Conservation (phyloP, 2,797 vertebrate species). For the Heterohyrax brucei region DNA sequence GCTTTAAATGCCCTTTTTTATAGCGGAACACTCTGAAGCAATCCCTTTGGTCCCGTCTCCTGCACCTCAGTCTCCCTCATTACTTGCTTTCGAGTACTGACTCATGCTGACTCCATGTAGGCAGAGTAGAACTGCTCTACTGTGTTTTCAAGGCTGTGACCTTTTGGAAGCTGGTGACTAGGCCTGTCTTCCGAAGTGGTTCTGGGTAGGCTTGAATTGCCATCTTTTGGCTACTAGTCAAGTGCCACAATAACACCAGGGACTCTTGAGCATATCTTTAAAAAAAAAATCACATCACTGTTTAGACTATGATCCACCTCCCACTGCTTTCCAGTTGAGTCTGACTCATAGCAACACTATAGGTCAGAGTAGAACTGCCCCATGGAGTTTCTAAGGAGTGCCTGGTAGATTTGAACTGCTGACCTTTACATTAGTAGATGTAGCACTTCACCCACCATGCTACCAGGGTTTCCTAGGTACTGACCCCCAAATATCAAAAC, state of each 20-base stretch:
- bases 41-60: neutral
- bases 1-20: neutral
- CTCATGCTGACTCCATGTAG: neutral
- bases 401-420: too few relatives aligned
- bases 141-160: neutral
- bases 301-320: neutral
- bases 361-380: too few relatives aligned
- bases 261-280: neutral
- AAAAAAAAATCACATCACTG: neutral
- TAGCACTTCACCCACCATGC: too few relatives aligned
- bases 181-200: neutral
- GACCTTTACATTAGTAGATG: too few relatives aligned
- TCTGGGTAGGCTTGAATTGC: neutral
- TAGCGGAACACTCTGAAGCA: neutral
- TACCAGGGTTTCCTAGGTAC: too few relatives aligned
- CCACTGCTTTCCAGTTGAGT: too few relatives aligned
- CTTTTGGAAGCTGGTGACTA: neutral
- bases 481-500: neutral
- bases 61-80: neutral
- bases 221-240: neutral
- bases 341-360: too few relatives aligned
- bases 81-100: neutral
- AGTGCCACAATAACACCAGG: neutral
- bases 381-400: too few relatives aligned
- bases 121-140: neutral